A percentile compares a stretch with the other conserved stretches of the same genome.
phyloP scores from a whole-genome alignment of 2,113 vertebrate genomes.

The Etia nguti region DNA sequence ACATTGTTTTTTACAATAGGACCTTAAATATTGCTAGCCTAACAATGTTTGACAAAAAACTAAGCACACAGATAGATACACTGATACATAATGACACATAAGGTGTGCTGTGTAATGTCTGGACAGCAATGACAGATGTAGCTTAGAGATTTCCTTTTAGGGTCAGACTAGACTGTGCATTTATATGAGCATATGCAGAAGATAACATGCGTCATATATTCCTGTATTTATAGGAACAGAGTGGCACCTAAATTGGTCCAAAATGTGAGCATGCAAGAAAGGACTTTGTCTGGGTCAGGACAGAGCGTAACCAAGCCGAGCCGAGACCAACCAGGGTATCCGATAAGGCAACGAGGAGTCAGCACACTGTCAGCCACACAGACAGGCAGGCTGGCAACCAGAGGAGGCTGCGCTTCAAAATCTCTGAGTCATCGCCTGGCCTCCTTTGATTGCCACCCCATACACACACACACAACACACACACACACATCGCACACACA shows the following conservation, averaged over 20 bases:
- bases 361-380: constrained; percentile 34
- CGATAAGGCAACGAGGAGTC: constrained; percentile 31
- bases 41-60: not conserved
- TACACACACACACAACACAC: not conserved
- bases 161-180: not conserved
- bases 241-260: not conserved
- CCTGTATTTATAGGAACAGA: not conserved
- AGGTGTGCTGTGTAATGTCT: not conserved
- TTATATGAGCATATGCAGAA: not conserved
- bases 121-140: not conserved
- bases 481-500: not conserved
- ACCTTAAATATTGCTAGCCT: not conserved
- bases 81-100: rapidly evolving
- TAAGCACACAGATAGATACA: not conserved
- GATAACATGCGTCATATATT: not conserved
- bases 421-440: constrained; percentile 52
- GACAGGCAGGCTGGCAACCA: constrained; percentile 34
- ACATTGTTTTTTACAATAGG: not conserved
- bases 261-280: not conserved
- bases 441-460: constrained; percentile 5
- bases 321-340: constrained; percentile 4
- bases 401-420: constrained; percentile 33
- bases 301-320: not conserved
- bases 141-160: not conserved
- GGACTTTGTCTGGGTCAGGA: not conserved